Conservation (phyloP, 2,113 vertebrate genomes). For the Brachypteracias leptosomus region DNA sequence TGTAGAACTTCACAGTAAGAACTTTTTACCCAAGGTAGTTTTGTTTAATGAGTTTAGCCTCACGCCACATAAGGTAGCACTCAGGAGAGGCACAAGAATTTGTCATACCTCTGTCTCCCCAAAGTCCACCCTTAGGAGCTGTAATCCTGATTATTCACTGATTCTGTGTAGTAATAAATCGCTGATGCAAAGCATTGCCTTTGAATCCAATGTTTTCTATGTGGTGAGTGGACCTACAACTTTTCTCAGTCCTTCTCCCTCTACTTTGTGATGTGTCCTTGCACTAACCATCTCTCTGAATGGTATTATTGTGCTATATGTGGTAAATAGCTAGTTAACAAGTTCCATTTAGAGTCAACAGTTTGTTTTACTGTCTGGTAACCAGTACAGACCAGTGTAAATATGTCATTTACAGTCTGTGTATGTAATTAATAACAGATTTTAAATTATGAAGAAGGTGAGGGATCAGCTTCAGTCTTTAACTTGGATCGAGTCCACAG, state of each 20-base stretch:
- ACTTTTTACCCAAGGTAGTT: background rate
- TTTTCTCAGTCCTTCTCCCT: background rate
- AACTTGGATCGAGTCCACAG: background rate
- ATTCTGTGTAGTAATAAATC: background rate
- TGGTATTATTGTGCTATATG: background rate
- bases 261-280: background rate
- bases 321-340: background rate
- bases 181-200: background rate
- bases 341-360: background rate
- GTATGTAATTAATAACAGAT: background rate
- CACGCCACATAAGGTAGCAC: background rate
- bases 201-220: background rate
- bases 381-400: background rate
- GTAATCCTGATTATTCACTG: background rate
- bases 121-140: background rate
- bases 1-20: background rate
- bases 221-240: background rate
- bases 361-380: background rate
- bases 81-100: background rate
- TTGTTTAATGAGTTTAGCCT: background rate
- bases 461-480: background rate
- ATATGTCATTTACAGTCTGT: background rate
- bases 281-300: background rate
- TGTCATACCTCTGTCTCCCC: background rate
- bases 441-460: background rate